Evolutionary conservation across 30 jellyfish, hydroid and myxozoan genomes (phyloP).

Genomic region (Hydractinia echinata): DNA sequence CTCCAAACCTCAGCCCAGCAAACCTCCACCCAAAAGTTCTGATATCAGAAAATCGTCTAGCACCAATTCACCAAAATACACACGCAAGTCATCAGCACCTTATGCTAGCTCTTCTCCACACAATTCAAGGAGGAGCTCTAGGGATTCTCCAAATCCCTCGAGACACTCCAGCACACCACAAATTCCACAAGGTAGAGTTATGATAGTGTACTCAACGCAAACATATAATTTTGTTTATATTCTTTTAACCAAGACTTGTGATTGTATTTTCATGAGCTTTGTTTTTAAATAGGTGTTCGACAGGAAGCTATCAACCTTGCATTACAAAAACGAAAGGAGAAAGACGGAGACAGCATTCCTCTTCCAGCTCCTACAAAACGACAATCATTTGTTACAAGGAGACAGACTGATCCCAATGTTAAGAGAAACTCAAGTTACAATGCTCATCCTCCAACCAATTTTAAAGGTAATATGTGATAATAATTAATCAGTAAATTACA

Average conservation of each 20-base stretch:
- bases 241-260: not conserved
- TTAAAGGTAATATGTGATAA: conserved; percentile 48
- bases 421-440: conserved; percentile 58
- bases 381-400: conserved; percentile 75
- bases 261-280: not conserved
- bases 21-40: not conserved
- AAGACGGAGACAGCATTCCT: conserved; percentile 41
- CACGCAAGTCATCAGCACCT: not conserved
- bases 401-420: conserved; percentile 59
- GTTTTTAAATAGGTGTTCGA: conserved; percentile 54
- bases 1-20: not conserved
- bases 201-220: too few relatives aligned
- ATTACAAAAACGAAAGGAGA: conserved; percentile 60
- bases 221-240: too few relatives aligned
- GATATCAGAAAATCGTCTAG: conserved; percentile 18
- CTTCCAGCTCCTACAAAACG: conserved; percentile 95
- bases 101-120: not conserved
- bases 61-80: conserved; percentile 17
- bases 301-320: conserved; percentile 91
- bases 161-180: conserved; percentile 3
- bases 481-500: not conserved
- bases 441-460: conserved; percentile 61
- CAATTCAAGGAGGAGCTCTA: conserved; percentile 19
- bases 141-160: not conserved
- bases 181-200: conserved; percentile 13